These are phyloP conservation scores for Amia ocellicauda DNA, from an alignment of 2,113 vertebrate genomes.

Conservation along the genomic window DNA sequence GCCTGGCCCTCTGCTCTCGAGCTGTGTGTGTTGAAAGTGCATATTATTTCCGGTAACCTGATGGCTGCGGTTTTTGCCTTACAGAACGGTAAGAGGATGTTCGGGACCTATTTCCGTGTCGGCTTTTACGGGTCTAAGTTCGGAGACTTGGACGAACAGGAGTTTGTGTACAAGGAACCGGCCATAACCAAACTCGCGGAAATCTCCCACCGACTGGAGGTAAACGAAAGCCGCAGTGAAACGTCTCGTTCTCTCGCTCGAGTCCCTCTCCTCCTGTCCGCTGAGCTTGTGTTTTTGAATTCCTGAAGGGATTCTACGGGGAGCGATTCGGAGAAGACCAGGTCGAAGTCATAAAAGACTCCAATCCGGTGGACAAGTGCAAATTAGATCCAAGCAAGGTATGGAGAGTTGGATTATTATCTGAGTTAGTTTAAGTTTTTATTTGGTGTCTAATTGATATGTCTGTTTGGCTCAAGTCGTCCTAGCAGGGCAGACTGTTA, in stretches of 20 bases:
- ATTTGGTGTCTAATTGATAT: no score
- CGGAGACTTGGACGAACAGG: conserved; percentile 95
- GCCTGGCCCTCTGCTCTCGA: neutral
- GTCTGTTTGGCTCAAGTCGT: neutral
- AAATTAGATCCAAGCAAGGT: conserved; percentile 97
- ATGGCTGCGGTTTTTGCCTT: conserved; percentile 8
- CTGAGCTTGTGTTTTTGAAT: neutral
- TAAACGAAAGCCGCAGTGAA: conserved; percentile 43
- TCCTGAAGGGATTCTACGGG: conserved; percentile 86
- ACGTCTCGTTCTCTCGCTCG: neutral
- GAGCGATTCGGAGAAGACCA: conserved; percentile 94
- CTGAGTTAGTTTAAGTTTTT: neutral
- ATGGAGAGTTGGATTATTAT: neutral
- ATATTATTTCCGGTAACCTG: no score
- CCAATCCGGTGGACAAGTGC: conserved; percentile 96
- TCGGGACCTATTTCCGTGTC: conserved; percentile 96
- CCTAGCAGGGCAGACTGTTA: no score
- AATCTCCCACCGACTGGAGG: conserved; percentile 95
- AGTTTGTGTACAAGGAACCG: conserved; percentile 98
- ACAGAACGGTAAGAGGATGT: conserved; percentile 97
- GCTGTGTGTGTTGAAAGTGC: neutral
- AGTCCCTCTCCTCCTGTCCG: no score
- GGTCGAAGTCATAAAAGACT: conserved; percentile 96
- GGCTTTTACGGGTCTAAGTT: conserved; percentile 96
- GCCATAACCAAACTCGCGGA: conserved; percentile 97